phyloP scores from a whole-genome alignment of 2,888 invertebrate genomes.

The Orgyia antiqua region DNA sequence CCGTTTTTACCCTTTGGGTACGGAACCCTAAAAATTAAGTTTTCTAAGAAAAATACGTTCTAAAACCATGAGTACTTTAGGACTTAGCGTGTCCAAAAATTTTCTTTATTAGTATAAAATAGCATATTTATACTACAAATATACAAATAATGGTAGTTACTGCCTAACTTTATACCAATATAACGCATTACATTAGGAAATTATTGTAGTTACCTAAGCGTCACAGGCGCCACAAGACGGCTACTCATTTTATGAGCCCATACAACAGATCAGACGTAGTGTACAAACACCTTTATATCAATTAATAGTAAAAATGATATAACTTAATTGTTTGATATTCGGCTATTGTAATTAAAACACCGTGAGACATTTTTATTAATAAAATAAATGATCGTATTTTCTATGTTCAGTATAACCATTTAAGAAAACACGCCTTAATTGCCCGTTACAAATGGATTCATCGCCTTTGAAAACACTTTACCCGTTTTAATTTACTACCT shows the following conservation, averaged over 20 bases:
- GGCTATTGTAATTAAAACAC: slow-evolving; percentile 7
- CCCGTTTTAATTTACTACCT: no score
- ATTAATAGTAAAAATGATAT: slow-evolving; percentile 7
- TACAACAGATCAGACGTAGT: neutral
- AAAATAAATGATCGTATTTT: slow-evolving; percentile 1
- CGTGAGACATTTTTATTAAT: slow-evolving; percentile 9
- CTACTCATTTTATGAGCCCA: neutral
- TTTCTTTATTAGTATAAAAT: neutral
- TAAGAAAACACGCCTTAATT: slow-evolving; percentile 5
- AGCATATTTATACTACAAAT: neutral
- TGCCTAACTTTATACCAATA: neutral
- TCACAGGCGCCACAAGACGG: neutral
- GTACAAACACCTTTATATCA: slow-evolving; percentile 3
- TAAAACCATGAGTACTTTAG: no score
- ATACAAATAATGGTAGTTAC: neutral
- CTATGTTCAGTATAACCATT: slow-evolving; percentile 1
- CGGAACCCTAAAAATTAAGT: no score
- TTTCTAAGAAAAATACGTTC: no score
- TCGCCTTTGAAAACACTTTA: no score
- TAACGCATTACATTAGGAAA: no score
- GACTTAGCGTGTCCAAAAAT: no score
- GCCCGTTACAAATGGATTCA: slow-evolving; percentile 3
- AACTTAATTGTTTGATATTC: slow-evolving; percentile 4
- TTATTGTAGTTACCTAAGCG: no score
- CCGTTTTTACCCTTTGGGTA: no score